Base-by-base conservation (phyloP, 2,797 vertebrate species). In the Iguana delicatissima region DNA sequence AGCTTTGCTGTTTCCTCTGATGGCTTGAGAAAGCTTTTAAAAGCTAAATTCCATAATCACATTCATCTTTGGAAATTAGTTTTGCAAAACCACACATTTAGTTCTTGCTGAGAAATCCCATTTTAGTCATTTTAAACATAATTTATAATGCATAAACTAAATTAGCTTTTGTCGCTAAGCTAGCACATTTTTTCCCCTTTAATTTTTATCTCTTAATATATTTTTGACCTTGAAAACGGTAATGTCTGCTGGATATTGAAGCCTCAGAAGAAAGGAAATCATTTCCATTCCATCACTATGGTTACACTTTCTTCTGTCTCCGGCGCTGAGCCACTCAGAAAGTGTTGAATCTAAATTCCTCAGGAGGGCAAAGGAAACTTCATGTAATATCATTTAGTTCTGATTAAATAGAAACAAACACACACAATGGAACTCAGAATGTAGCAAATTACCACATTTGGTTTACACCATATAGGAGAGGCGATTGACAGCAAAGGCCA, bases 241-340 rank as follows among this genome's bases (percentile, higher is more conserved):
- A 97, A 93, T 96, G 96, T 97, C 96, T 97, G 96, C 96, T 97
- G 96, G 96, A 97, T 97, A 97, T 96, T 97, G 96, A 96, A 98
- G 96, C 96, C 92, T 97, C 96, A 88, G 97, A 98, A 98, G 97
- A 98, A 98, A 98, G 96, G 96, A 97, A 97, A 97, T 97, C 90
- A 97, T 97, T 98, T 98, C 96, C 94, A 97, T 98, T 97, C 96
- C 95, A 98, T 98, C 97, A 97, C 98, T 98, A 98, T 98, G 97
- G 97, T 97, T 98, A 98, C 97, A 97, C 94, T 97, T 97, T 96
- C 92, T 97, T 97, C 89, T 89, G 87, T 97, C 95, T 96, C 96
- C 81, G 91, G 93, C 89, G 81, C 94, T 79, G 93, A 97, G 94
- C 93, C 0, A 59, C n/a, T 87, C 93, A 95, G 95, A 89, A 97